phyloP scores from a whole-genome alignment of 2,113 vertebrate species.

The Spea bombifrons region DNA sequence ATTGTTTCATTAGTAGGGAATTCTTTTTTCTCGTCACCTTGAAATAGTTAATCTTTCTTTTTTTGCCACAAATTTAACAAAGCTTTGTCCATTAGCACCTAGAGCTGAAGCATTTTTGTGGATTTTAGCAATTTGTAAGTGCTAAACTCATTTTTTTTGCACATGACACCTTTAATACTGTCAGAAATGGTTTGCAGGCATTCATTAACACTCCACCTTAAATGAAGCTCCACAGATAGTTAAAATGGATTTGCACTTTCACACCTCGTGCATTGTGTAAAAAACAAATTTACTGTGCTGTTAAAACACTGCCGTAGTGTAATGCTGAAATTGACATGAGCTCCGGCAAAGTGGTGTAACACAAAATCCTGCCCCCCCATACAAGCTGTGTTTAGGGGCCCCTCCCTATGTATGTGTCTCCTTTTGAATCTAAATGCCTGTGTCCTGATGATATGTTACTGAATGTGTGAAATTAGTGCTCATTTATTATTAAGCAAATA shows the following conservation, averaged over 20 bases:
- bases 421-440: too few relatives aligned
- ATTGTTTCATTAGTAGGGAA: neutral
- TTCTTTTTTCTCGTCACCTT: neutral
- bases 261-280: slow-evolving; percentile 45
- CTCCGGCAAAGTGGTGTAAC: too few relatives aligned
- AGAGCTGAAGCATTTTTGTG: slow-evolving; percentile 14
- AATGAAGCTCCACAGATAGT: slow-evolving; percentile 42
- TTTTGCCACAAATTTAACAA: slow-evolving; percentile 27
- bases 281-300: slow-evolving; percentile 48
- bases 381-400: too few relatives aligned
- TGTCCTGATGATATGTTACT: too few relatives aligned
- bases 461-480: too few relatives aligned
- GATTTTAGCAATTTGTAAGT: slow-evolving; percentile 38
- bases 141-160: slow-evolving; percentile 42
- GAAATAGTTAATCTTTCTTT: neutral
- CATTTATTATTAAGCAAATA: too few relatives aligned
- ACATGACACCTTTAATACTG: slow-evolving; percentile 46
- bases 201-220: slow-evolving; percentile 42
- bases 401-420: too few relatives aligned
- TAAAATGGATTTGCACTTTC: slow-evolving; percentile 46
- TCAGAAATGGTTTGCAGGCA: slow-evolving; percentile 46
- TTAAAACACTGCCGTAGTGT: slow-evolving; percentile 39
- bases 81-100: slow-evolving; percentile 36
- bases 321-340: neutral
- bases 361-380: too few relatives aligned